Evolutionary conservation across 2,113 vertebrate species (phyloP).

Genomic region (Sylvia atricapilla): DNA sequence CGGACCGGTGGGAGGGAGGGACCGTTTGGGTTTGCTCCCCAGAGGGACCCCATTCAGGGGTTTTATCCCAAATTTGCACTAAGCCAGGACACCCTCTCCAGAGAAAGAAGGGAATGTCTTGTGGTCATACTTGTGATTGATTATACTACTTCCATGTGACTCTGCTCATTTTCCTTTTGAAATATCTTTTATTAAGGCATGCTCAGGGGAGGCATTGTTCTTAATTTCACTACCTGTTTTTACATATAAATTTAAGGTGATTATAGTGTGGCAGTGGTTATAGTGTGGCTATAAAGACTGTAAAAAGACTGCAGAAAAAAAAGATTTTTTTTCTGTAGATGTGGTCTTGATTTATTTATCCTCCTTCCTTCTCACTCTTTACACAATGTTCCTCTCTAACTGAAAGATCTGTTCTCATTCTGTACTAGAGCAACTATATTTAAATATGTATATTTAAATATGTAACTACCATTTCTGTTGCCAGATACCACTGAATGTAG

Average conservation of each 20-base stretch:
- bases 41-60: too few species aligned
- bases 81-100: background rate
- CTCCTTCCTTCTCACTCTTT: background rate
- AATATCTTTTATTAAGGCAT: background rate
- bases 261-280: too few species aligned
- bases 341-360: background rate
- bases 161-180: background rate
- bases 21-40: too few species aligned
- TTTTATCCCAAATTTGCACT: too few species aligned
- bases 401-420: background rate
- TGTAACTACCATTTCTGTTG: background rate
- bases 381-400: background rate
- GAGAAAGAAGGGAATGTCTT: background rate
- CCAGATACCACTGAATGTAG: background rate
- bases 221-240: background rate
- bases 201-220: background rate
- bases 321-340: background rate
- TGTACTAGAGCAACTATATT: background rate
- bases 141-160: background rate
- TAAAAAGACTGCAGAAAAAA: background rate
- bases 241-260: background rate
- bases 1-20: too few species aligned
- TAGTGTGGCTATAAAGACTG: too few species aligned
- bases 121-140: background rate
- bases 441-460: background rate